phyloP scores from a whole-genome alignment of 2,797 vertebrate genomes.

The Macropus fuliginosus region DNA sequence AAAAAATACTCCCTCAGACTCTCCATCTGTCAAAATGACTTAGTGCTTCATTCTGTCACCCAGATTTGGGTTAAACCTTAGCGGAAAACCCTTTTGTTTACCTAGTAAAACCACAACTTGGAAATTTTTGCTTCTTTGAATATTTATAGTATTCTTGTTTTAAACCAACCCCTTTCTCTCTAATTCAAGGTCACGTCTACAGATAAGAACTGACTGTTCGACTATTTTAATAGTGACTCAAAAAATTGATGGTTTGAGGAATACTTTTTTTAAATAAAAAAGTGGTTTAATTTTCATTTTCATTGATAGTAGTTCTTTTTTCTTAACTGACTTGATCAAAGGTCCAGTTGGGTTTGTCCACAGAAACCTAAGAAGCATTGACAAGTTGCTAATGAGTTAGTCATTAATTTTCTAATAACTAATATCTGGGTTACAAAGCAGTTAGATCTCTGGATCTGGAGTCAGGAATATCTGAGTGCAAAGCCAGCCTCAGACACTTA shows the following conservation, averaged over 20 bases:
- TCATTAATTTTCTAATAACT: background rate
- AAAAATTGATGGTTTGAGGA: background rate
- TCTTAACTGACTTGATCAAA: background rate
- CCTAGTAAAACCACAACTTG: background rate
- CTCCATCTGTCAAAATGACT: slow-evolving; percentile 36
- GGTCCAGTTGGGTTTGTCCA: background rate
- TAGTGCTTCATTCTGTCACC: background rate
- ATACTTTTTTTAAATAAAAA: background rate
- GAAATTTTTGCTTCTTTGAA: slow-evolving; percentile 19
- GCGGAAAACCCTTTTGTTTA: slow-evolving; percentile 47
- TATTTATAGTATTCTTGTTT: slow-evolving; percentile 21
- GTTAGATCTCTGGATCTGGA: background rate
- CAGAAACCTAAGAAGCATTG: background rate
- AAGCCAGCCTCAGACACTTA: background rate
- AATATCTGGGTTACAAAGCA: background rate
- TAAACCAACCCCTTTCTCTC: slow-evolving; percentile 35
- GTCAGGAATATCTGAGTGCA: background rate
- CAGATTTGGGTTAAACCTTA: slow-evolving; percentile 15
- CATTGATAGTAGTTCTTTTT: background rate
- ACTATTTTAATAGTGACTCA: background rate
- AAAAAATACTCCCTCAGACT: background rate
- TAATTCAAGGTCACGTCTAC: slow-evolving; percentile 5
- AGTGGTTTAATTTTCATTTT: background rate
- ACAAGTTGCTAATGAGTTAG: background rate
- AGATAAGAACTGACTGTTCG: slow-evolving; percentile 35